A percentile compares a stretch with the other conserved stretches of the same genome.
These are phyloP conservation scores for Aurelia aurita complex sp. Pacific DNA, from an alignment of 30 jellyfish, hydroid and myxozoan species.

Conservation along the genomic window DNA sequence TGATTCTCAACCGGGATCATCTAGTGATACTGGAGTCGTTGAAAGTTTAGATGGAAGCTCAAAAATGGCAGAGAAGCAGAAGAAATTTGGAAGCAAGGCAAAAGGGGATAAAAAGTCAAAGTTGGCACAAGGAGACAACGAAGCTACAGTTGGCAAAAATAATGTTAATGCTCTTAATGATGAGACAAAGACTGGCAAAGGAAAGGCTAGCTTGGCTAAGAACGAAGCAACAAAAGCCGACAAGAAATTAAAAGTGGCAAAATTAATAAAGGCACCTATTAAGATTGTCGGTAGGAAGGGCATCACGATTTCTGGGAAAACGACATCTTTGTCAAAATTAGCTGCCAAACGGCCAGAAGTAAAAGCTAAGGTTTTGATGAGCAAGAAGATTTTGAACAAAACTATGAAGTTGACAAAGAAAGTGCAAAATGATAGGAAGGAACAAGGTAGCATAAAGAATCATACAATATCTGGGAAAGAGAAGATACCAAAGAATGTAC, in stretches of 20 bases:
- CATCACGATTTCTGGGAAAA: too few species aligned
- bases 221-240: slow-evolving; percentile 6
- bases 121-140: not conserved
- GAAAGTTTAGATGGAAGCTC: too few species aligned
- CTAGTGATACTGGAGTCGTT: not conserved
- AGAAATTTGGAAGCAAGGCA: too few species aligned
- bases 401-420: not conserved
- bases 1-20: too few species aligned
- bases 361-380: not conserved
- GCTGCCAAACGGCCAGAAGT: too few species aligned
- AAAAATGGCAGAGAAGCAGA: too few species aligned
- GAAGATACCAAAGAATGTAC: not conserved
- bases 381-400: not conserved
- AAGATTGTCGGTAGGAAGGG: not conserved
- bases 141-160: not conserved
- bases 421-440: not conserved
- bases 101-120: too few species aligned
- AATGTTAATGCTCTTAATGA: not conserved
- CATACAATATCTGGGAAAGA: not conserved
- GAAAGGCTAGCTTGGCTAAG: not conserved
- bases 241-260: too few species aligned
- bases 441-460: not conserved
- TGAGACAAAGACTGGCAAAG: not conserved
- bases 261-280: not conserved
- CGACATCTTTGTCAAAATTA: too few species aligned